These are phyloP conservation scores for Thamnophis sirtalis DNA, from an alignment of 2,113 vertebrate species.

Conservation along the genomic window DNA sequence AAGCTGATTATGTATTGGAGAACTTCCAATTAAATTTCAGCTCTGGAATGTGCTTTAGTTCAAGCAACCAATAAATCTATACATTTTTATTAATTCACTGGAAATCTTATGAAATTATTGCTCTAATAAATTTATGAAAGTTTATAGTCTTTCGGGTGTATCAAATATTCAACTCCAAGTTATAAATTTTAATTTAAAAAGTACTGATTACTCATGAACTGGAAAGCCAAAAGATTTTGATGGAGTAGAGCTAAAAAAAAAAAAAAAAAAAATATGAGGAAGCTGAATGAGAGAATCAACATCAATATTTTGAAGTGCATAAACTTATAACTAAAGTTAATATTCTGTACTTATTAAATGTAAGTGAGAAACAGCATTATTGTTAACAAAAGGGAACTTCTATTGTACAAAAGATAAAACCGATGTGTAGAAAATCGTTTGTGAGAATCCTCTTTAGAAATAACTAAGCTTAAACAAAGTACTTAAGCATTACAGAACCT, in stretches of 20 bases:
- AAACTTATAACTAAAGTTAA: background rate
- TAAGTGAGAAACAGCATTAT: background rate
- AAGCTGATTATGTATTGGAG: background rate
- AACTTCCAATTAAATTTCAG: background rate
- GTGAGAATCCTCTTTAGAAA: background rate
- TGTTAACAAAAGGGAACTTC: background rate
- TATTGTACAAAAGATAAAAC: background rate
- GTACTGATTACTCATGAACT: background rate
- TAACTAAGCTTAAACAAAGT: background rate
- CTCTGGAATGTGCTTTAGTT: background rate
- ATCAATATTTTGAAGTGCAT: background rate
- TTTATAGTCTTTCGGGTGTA: background rate
- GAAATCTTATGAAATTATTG: background rate
- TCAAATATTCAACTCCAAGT: background rate
- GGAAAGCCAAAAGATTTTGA: background rate
- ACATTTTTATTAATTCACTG: background rate
- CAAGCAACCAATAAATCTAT: background rate
- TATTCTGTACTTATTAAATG: background rate
- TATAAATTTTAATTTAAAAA: background rate
- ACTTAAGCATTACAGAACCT: slow-evolving; percentile 24
- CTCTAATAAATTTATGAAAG: background rate
- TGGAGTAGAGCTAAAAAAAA: too few relatives aligned
- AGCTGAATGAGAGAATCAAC: background rate
- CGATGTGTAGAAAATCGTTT: background rate
- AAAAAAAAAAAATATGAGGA: background rate